Percentiles rank a stretch among this genome's conserved stretches.
phyloP scores from a whole-genome alignment of 23 tunicate genomes.

The Botrylloides violaceus region DNA sequence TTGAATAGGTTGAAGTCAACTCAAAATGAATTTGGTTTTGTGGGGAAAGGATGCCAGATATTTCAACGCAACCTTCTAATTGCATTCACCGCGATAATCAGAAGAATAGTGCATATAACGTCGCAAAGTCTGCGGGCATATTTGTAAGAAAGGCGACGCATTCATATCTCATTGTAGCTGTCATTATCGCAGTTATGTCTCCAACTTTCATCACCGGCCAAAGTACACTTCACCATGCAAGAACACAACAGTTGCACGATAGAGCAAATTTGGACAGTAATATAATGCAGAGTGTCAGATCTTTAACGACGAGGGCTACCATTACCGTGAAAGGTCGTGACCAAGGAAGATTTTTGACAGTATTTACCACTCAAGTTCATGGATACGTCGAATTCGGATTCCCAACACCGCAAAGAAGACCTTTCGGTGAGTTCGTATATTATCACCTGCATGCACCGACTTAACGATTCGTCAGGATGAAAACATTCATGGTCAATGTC shows the following conservation, averaged over 20 bases:
- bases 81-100: background rate
- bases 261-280: background rate
- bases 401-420: background rate
- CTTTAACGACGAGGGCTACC: constrained; percentile 1
- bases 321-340: constrained; percentile 5
- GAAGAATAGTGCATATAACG: background rate
- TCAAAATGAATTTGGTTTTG: background rate
- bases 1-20: background rate
- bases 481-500: too few species aligned
- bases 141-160: too few species aligned
- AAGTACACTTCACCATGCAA: too few species aligned
- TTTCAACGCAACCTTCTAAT: background rate
- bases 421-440: constrained; percentile 18
- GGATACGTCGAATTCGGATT: constrained; percentile 30
- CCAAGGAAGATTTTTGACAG: constrained; percentile 9
- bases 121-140: background rate
- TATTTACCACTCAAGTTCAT: background rate
- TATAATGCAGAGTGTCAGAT: constrained; percentile 3
- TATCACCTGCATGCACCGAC: too few species aligned
- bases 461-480: too few species aligned
- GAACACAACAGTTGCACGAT: too few species aligned
- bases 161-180: too few species aligned
- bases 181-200: too few species aligned
- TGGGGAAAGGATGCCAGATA: background rate
- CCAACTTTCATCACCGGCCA: too few species aligned